Conservation (phyloP, 2,797 vertebrate genomes). For the Taeniopygia guttata region DNA sequence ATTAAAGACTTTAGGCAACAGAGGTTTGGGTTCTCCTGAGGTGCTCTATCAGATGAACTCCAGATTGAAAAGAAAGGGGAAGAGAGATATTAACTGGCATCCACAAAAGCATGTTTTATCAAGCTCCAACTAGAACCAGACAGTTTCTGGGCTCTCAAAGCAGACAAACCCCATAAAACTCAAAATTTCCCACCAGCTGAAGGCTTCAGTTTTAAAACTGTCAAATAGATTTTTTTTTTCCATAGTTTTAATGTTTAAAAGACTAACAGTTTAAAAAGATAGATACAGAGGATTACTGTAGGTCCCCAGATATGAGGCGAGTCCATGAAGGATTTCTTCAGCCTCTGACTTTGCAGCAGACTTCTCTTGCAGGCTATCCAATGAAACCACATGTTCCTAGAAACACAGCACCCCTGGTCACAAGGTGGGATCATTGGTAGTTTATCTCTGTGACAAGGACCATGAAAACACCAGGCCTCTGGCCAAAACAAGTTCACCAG, state of each 20-base stretch:
- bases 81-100: background rate
- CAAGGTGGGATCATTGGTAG: background rate
- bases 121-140: background rate
- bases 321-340: background rate
- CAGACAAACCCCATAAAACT: background rate
- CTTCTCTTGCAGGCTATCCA: background rate
- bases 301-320: background rate
- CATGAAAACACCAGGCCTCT: background rate
- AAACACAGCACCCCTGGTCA: background rate
- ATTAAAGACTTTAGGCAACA: background rate
- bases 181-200: background rate
- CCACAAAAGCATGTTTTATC: background rate
- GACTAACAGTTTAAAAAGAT: background rate
- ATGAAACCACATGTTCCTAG: background rate
- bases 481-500: background rate
- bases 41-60: background rate
- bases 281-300: background rate
- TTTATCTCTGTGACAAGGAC: rapidly evolving
- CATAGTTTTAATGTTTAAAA: background rate
- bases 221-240: background rate
- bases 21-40: background rate
- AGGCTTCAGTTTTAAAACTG: background rate
- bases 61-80: background rate
- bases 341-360: background rate
- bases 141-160: background rate